Evolutionary conservation across 2,113 vertebrate genomes (phyloP).

Genomic region (Chrysochloris asiatica): DNA sequence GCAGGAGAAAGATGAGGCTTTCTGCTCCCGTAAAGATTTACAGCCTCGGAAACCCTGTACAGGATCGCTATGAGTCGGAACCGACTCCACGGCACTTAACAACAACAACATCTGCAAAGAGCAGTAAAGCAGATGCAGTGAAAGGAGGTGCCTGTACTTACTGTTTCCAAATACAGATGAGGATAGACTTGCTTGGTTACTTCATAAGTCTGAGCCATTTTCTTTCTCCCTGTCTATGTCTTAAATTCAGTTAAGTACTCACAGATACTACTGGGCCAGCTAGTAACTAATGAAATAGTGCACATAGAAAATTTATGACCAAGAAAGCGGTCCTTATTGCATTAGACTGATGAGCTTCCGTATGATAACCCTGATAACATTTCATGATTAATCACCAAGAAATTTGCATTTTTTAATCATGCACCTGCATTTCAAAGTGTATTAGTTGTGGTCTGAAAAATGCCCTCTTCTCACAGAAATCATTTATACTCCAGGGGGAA

Average conservation of each 20-base stretch:
- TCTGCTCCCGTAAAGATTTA: too few species aligned
- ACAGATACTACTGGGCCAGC: not conserved
- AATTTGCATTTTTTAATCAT: constrained; percentile 23
- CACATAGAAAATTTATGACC: constrained; percentile 24
- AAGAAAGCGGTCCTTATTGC: constrained; percentile 36
- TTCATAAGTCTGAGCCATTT: not conserved
- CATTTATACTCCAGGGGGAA: not conserved
- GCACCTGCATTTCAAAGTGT: constrained; percentile 34
- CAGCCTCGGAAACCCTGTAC: too few species aligned
- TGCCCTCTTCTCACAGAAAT: not conserved
- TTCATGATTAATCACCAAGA: constrained; percentile 42
- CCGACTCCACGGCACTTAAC: too few species aligned
- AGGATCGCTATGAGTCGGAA: too few species aligned
- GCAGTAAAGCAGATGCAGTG: too few species aligned
- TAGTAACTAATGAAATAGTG: not conserved
- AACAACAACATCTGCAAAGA: too few species aligned
- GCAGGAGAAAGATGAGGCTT: too few species aligned
- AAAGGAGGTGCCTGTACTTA: not conserved
- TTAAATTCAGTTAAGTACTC: not conserved
- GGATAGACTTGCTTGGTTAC: not conserved
- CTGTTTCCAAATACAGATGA: not conserved
- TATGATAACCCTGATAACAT: constrained; percentile 27
- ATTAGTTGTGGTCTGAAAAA: not conserved
- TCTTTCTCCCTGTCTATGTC: not conserved
- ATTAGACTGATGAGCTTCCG: constrained; percentile 16